phyloP scores from a whole-genome alignment of 2,888 invertebrate species.

The Tuberolachnus salignus region DNA sequence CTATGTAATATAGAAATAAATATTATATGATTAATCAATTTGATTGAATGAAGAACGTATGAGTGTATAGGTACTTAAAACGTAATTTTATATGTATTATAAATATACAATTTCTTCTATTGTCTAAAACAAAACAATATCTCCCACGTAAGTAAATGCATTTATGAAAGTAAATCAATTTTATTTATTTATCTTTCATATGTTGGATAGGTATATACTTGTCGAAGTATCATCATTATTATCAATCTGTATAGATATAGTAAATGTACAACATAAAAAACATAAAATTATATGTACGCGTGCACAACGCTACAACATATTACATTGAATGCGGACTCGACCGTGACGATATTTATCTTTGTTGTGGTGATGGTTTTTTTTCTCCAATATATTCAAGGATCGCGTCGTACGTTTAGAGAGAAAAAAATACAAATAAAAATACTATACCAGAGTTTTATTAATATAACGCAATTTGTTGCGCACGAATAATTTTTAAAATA shows the following conservation, averaged over 20 bases:
- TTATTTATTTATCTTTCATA: no score
- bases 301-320: background rate
- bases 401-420: background rate
- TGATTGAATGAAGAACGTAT: no score
- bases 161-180: no score
- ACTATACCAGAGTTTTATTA: background rate
- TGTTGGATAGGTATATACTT: background rate
- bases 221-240: background rate
- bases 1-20: no score
- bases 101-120: no score
- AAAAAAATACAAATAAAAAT: constrained; percentile 1
- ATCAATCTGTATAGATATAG: no score
- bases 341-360: constrained; percentile 43
- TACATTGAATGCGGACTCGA: background rate
- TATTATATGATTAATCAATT: no score
- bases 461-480: constrained; percentile 18
- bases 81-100: no score
- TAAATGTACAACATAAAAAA: no score
- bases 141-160: no score
- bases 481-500: constrained; percentile 29
- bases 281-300: background rate
- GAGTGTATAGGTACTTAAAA: no score
- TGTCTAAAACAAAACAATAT: no score
- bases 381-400: constrained; percentile 6
- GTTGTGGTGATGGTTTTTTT: constrained; percentile 14